A percentile compares a stretch with the other conserved stretches of the same genome.
phyloP scores from a whole-genome alignment of 2,888 invertebrate genomes.

The Sminthurinus aureus region DNA sequence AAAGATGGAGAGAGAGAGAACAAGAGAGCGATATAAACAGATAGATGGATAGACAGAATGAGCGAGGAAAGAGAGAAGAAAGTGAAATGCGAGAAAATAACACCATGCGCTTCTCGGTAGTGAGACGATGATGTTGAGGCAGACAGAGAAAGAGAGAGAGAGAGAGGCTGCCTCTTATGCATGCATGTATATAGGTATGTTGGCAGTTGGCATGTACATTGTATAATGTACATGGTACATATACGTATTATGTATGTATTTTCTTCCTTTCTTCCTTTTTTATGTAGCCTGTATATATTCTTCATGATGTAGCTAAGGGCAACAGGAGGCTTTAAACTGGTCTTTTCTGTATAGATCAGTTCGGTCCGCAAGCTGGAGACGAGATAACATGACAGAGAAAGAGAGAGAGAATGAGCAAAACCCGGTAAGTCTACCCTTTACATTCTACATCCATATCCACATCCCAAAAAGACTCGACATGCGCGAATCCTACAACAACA shows the following conservation, averaged over 20 bases:
- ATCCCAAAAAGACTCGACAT: constrained; percentile 31
- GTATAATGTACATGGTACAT: no score
- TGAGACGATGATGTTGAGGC: background rate
- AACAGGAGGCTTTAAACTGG: constrained; percentile 45
- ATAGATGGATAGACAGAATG: constrained; percentile 4
- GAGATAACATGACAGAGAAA: background rate
- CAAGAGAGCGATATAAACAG: background rate
- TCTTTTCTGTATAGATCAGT: background rate
- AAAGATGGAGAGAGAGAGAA: background rate
- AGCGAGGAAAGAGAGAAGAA: constrained; percentile 29
- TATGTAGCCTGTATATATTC: no score
- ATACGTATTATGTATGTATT: no score
- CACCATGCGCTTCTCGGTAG: constrained; percentile 36
- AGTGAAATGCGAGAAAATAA: constrained; percentile 38
- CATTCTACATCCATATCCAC: no score
- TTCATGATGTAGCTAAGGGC: constrained; percentile 42
- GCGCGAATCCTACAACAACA: constrained; percentile 27
- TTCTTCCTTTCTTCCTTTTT: no score
- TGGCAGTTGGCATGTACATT: no score
- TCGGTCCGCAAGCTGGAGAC: background rate
- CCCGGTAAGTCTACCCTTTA: constrained; percentile 12
- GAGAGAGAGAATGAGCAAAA: constrained; percentile 10
- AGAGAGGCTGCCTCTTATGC: no score
- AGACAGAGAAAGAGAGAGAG: constrained; percentile 18
- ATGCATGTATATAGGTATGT: no score